Evolutionary conservation across 2,888 invertebrate species (phyloP), one percentile per base, ranked within the genome.

Genomic region (Mylabris sibirica): DNA sequence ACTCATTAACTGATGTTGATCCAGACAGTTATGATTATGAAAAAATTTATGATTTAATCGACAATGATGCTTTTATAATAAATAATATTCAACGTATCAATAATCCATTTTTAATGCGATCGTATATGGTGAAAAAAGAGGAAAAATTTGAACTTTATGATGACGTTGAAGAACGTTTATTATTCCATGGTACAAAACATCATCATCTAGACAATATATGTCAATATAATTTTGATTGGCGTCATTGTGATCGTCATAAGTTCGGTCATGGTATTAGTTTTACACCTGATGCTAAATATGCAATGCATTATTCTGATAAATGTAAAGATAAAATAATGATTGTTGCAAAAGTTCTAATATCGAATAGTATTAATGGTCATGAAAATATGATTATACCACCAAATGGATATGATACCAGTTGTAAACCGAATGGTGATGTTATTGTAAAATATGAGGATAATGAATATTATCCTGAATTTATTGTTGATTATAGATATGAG

Each of bases 371-470:
- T 69, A n/a, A 53, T 20, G 81, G 80, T 12, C 59, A 68, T 64
- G 24, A 59, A 3, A 17, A 73, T 44, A 78, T 77, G 74, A 60
- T 38, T 8, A 22, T 81, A 41, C 82, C 82, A 12, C 74, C 74
- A 22, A 34, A 63, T 6, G 70, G 74, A 22, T 80, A 67, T 69
- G 81, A 82, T 67, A 79, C 82, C 6, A 76, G 75, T 26, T 70
- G 69, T 24, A 81, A 80, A 67, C 67, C 60, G 14, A 69, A 76
- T 63, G 76, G 77, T 4, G 66, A 75, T 49, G 80, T 82, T 24
- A 30, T 75, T 44, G 82, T 82, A 5, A 82, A 82, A 69, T 82
- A 77, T 68, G 72, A 74, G 26, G 81, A 82, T 68, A 77, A 80
- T 70, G 79, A 79, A 63, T 80, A 77, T 74, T 80, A 77, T 73